A percentile compares a stretch with the other conserved stretches of the same genome.
Evolutionary conservation across 1,140 invertebrate species (phyloP).

Genomic region (Popillia japonica): DNA sequence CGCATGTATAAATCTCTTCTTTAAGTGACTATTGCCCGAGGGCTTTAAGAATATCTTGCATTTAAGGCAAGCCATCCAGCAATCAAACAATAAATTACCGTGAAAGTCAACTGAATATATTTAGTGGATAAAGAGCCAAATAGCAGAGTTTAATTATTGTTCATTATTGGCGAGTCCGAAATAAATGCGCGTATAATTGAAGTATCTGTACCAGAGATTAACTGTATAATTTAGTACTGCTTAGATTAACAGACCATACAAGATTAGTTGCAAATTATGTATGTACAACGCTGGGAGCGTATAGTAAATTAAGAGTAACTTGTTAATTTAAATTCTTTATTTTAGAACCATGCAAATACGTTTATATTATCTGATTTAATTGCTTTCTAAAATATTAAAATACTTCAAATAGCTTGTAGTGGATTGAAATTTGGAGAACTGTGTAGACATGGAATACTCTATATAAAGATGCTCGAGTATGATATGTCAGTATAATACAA

Average conservation of each 20-base stretch:
- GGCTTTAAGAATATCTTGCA: not conserved
- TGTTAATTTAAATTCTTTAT: not conserved
- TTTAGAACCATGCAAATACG: not conserved
- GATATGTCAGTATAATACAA: no score
- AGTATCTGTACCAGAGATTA: not conserved
- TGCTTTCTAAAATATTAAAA: not conserved
- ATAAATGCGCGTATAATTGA: not conserved
- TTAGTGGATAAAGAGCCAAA: not conserved
- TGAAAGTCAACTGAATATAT: not conserved
- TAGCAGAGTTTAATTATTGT: not conserved
- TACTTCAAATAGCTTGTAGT: not conserved
- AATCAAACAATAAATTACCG: not conserved
- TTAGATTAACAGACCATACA: not conserved
- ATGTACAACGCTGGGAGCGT: not conserved
- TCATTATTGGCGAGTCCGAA: not conserved
- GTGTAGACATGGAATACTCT: no score
- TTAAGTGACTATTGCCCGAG: not conserved
- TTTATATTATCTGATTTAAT: not conserved
- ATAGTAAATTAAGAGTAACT: not conserved
- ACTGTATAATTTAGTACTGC: not conserved
- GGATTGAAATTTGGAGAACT: not conserved
- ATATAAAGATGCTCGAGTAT: no score
- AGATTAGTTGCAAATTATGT: not conserved
- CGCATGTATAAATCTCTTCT: not conserved
- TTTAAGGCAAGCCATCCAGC: not conserved